Percentiles rank a stretch among this genome's conserved stretches.
Conservation (phyloP, 2,113 vertebrate genomes). For the Egretta garzetta region DNA sequence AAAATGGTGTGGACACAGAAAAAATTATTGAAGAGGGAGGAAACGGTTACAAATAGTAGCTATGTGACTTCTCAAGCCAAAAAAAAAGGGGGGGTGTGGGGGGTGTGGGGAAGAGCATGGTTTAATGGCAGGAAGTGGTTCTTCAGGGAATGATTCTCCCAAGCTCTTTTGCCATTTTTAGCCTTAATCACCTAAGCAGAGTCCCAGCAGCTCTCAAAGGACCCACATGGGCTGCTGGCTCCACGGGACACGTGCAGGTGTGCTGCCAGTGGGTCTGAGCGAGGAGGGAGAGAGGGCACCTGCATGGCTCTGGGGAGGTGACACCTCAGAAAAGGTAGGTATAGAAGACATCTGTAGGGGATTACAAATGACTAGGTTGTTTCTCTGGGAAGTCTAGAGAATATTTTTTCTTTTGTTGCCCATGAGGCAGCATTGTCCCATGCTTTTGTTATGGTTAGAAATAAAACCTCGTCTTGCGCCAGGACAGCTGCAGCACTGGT, state of each 20-base stretch:
- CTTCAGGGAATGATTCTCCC: neutral
- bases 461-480: neutral
- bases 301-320: neutral
- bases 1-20: neutral
- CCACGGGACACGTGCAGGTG: fast-evolving
- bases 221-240: neutral
- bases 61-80: neutral
- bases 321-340: neutral
- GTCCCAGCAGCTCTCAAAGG: neutral
- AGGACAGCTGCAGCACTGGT: fast-evolving
- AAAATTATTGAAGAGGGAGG: neutral
- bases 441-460: neutral
- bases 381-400: neutral
- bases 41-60: neutral
- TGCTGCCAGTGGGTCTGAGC: fast-evolving
- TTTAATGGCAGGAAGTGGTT: neutral
- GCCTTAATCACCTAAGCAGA: neutral
- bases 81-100: neutral
- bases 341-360: neutral
- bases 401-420: neutral
- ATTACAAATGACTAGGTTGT: neutral
- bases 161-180: neutral
- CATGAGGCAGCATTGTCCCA: neutral
- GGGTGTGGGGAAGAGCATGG: no score
- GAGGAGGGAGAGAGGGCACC: neutral